Evolutionary conservation across 2,113 vertebrate genomes (phyloP).

Genomic region (Engystomops pustulosus): DNA sequence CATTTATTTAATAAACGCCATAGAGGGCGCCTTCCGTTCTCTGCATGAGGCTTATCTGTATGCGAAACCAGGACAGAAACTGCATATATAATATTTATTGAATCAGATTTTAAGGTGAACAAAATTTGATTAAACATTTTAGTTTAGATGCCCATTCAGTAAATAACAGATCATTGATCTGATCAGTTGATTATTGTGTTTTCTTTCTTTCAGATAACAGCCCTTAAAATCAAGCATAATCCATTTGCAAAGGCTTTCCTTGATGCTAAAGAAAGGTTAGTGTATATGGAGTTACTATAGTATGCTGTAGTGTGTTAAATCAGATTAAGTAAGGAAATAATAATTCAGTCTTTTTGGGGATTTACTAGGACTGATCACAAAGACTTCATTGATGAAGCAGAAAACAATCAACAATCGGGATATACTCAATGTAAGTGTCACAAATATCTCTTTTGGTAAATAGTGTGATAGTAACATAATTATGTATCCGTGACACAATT

Average conservation of each 20-base stretch:
- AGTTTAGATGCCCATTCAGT: too few relatives aligned
- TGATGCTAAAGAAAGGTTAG: slow-evolving; percentile 94
- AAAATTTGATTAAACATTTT: too few relatives aligned
- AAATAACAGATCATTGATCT: too few relatives aligned
- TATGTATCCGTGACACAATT: too few relatives aligned
- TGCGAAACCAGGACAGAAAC: too few relatives aligned
- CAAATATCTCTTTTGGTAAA: too few relatives aligned
- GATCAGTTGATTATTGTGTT: not conserved
- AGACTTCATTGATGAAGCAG: slow-evolving; percentile 77
- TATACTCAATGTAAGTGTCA: slow-evolving; percentile 79
- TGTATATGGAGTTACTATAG: not conserved
- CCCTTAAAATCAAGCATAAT: slow-evolving; percentile 98
- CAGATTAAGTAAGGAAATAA: not conserved
- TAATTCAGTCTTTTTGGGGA: slow-evolving; percentile 19
- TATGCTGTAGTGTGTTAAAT: not conserved
- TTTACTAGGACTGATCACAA: slow-evolving; percentile 80
- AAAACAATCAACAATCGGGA: slow-evolving; percentile 79
- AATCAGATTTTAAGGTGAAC: too few relatives aligned
- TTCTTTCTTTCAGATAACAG: slow-evolving; percentile 86
- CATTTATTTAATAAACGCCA: too few relatives aligned
- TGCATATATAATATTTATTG: too few relatives aligned
- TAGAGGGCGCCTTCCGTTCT: too few relatives aligned
- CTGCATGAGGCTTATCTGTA: too few relatives aligned
- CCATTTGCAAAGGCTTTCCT: slow-evolving; percentile 98
- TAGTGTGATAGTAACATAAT: too few relatives aligned